phyloP scores from a whole-genome alignment of 2,113 vertebrate species.

The Euleptes europaea region DNA sequence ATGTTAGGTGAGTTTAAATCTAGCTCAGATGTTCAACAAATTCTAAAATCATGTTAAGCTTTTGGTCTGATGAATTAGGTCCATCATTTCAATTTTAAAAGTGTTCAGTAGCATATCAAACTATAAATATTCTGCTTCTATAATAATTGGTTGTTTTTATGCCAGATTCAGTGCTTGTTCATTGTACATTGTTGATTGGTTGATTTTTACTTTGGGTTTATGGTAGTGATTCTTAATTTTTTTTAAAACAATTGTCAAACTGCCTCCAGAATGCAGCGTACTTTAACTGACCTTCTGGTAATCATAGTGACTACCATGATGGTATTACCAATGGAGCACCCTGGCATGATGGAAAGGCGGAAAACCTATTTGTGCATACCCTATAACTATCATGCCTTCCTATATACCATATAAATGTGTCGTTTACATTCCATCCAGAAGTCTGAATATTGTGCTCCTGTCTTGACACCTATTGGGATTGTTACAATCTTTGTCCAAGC shows the following conservation, averaged over 20 bases:
- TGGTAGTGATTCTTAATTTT: too few species aligned
- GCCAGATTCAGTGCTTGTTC: too few species aligned
- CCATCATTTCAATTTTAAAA: neutral
- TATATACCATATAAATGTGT: neutral
- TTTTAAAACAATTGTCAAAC: too few species aligned
- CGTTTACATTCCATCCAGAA: neutral
- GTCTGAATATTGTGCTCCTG: neutral
- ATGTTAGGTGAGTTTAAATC: conserved; percentile 89
- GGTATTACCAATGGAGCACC: neutral
- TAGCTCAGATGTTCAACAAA: neutral
- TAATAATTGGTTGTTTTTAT: too few species aligned
- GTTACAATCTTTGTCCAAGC: neutral
- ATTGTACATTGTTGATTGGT: too few species aligned
- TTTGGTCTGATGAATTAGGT: neutral
- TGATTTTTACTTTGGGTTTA: too few species aligned
- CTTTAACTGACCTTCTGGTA: neutral
- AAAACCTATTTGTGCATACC: neutral
- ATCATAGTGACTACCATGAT: neutral
- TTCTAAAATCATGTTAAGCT: neutral
- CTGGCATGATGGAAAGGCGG: neutral
- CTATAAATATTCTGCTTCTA: neutral
- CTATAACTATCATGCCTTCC: neutral
- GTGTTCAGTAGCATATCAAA: neutral
- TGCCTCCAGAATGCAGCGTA: too few species aligned
- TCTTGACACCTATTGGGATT: neutral